Percentiles rank a stretch among this genome's conserved stretches.
These are phyloP conservation scores for Psittacula derbiana DNA, from an alignment of 2,797 vertebrate genomes.

Conservation along the genomic window DNA sequence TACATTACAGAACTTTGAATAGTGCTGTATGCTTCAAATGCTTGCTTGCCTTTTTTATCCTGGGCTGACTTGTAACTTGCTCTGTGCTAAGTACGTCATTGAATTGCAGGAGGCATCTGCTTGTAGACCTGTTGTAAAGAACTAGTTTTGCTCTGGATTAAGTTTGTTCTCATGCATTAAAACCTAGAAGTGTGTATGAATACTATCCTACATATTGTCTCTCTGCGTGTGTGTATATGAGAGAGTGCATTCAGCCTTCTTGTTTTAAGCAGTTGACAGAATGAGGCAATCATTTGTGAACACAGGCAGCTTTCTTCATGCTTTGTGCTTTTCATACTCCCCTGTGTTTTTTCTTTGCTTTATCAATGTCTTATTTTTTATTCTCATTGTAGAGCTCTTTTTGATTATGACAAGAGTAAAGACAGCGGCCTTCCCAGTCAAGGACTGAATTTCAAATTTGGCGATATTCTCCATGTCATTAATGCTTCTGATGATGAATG, in stretches of 20 bases:
- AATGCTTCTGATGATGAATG: slow-evolving; percentile 98
- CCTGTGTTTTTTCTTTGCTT: not conserved
- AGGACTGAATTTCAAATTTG: slow-evolving; percentile 93
- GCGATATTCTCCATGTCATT: slow-evolving; percentile 95
- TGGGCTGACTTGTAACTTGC: not conserved
- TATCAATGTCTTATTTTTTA: not conserved
- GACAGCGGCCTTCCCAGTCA: slow-evolving; percentile 97
- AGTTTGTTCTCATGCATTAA: not conserved
- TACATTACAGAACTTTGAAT: not conserved
- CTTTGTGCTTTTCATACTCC: not conserved
- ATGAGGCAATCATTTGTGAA: not conserved
- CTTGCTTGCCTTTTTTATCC: not conserved
- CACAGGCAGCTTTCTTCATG: not conserved
- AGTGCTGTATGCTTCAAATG: not conserved
- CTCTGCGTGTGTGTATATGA: not conserved
- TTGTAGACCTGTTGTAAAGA: not conserved
- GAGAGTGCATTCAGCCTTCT: not conserved
- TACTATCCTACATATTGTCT: not conserved
- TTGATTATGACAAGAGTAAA: slow-evolving; percentile 95
- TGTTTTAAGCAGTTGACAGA: not conserved
- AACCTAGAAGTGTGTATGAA: not conserved
- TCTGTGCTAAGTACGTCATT: not conserved
- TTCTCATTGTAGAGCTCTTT: slow-evolving; percentile 84
- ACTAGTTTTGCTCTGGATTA: not conserved
- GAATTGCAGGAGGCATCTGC: not conserved